Conservation (phyloP, 2,113 vertebrate species). For the mouse (Mus musculus) region GRCm39 chr16:33479501-33480000, state of each 20-base stretch:
- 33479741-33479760: not conserved
- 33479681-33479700: not conserved
- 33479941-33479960: not conserved
- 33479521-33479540: not conserved
- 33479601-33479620: not conserved
- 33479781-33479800: not conserved
- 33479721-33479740: not conserved
- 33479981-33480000: not conserved
- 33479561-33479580: not conserved
- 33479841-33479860: not conserved
- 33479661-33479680: not conserved
- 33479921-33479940: not conserved
- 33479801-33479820: not conserved
- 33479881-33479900: not conserved
- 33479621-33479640: not conserved
- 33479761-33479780: no score
- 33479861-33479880: not conserved
- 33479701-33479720: not conserved
- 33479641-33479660: not conserved
- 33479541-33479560: no score
- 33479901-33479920: not conserved
- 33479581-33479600: not conserved
- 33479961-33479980: not conserved
- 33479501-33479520: slow-evolving; percentile 8
- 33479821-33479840: not conserved